Evolutionary conservation across 1,140 invertebrate species (phyloP).

Genomic region (Acyrthosiphon pisum): DNA sequence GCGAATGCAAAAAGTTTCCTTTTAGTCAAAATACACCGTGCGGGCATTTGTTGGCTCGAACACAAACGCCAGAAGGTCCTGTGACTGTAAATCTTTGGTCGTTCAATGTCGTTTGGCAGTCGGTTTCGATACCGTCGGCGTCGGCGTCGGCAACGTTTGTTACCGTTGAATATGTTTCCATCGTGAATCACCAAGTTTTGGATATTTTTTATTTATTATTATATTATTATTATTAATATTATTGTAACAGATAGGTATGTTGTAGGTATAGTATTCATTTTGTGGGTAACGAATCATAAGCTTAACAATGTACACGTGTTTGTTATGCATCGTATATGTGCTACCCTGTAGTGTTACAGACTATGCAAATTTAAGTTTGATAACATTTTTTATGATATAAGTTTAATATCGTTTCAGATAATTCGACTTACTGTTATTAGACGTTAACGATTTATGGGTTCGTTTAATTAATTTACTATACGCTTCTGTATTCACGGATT

Average conservation of each 20-base stretch:
- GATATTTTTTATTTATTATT: neutral
- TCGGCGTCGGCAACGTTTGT: neutral
- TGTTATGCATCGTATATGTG: no score
- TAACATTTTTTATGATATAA: no score
- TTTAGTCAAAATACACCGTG: constrained; percentile 46
- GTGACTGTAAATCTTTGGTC: constrained; percentile 42
- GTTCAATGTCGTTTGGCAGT: constrained; percentile 53
- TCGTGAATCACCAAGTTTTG: neutral
- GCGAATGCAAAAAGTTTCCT: constrained; percentile 56
- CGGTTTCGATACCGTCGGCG: neutral
- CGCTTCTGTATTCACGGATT: no score
- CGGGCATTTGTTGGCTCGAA: constrained; percentile 46
- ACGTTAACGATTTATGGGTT: no score
- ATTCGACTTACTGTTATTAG: no score
- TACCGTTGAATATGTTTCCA: neutral
- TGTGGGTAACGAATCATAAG: no score
- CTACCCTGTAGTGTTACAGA: no score
- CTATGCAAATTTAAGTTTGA: no score
- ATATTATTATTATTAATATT: neutral
- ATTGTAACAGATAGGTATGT: neutral
- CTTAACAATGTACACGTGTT: no score
- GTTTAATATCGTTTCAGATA: no score
- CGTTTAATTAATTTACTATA: no score
- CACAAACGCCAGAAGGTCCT: constrained; percentile 47
- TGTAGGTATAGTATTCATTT: neutral